A percentile compares a stretch with the other conserved stretches of the same genome.
These are phyloP conservation scores for Gallinago stenura DNA, from an alignment of 2,797 vertebrate genomes.

Conservation along the genomic window DNA sequence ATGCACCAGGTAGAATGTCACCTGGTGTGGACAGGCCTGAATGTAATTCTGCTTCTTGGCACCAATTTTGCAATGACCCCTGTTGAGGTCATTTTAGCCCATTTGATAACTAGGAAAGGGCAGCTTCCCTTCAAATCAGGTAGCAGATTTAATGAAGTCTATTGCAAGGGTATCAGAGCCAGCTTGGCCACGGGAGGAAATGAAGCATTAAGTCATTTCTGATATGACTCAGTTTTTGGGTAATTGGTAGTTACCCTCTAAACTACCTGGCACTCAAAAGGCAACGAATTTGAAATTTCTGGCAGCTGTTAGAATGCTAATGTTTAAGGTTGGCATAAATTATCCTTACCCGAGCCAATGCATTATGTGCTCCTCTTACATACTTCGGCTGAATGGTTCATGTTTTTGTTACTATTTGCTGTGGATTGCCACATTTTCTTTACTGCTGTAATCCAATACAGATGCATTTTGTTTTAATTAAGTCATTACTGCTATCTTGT, in stretches of 20 bases:
- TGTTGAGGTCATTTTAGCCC: background rate
- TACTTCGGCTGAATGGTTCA: slow-evolving; percentile 33
- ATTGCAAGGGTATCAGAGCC: slow-evolving; percentile 9
- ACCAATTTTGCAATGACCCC: background rate
- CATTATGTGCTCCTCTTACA: slow-evolving; percentile 43
- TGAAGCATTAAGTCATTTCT: slow-evolving; percentile 44
- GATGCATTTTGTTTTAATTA: slow-evolving; percentile 71
- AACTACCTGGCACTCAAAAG: slow-evolving; percentile 62
- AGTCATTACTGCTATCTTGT: slow-evolving; percentile 44
- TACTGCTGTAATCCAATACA: slow-evolving; percentile 28
- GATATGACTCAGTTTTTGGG: background rate
- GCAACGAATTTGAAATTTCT: slow-evolving; percentile 62
- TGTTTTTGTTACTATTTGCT: slow-evolving; percentile 48
- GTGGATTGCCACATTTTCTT: slow-evolving; percentile 41
- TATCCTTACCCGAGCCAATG: slow-evolving; percentile 55
- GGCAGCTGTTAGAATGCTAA: slow-evolving; percentile 27
- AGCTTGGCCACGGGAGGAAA: slow-evolving; percentile 36
- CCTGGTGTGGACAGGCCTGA: accelerated
- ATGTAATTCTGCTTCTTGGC: background rate
- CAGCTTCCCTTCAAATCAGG: background rate
- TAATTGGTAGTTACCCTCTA: slow-evolving; percentile 68
- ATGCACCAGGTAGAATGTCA: background rate
- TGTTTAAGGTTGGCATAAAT: slow-evolving; percentile 60
- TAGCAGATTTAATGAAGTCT: background rate
- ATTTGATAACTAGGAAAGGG: background rate